Percentiles rank a stretch among this genome's conserved stretches.
These are phyloP conservation scores for Rhinella marina DNA, from an alignment of 2,797 vertebrate genomes.

Conservation along the genomic window DNA sequence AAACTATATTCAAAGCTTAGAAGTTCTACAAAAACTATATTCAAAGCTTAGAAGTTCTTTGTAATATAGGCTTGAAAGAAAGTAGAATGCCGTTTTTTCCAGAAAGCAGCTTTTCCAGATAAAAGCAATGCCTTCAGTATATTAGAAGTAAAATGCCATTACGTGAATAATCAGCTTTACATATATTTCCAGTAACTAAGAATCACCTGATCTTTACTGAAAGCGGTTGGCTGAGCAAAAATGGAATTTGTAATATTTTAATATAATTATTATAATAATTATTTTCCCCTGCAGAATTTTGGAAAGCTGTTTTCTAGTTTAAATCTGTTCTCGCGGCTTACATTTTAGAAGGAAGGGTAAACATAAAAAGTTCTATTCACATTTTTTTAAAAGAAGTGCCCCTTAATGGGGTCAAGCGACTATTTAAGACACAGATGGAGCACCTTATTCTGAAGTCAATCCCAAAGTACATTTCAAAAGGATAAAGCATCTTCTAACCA, in stretches of 20 bases:
- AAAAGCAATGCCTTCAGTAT: not conserved
- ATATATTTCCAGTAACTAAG: not conserved
- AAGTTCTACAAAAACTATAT: not conserved
- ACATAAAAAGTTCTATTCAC: not conserved
- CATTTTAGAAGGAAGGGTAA: not conserved
- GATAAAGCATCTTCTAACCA: no score
- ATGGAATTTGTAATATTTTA: not conserved
- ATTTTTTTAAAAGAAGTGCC: not conserved
- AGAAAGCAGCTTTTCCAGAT: not conserved
- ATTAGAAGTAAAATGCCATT: not conserved
- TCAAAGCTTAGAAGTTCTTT: not conserved
- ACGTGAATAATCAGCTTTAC: not conserved
- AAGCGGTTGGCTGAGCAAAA: not conserved
- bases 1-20: not conserved
- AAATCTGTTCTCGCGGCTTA: not conserved
- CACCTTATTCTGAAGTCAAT: no score
- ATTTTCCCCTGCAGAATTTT: not conserved
- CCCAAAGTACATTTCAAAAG: no score
- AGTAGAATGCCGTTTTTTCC: not conserved
- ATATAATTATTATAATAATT: not conserved
- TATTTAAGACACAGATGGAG: no score
- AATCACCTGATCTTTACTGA: constrained; percentile 23
- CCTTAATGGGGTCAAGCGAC: not conserved
- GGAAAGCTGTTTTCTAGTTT: not conserved
- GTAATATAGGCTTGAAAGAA: not conserved